These are phyloP conservation scores for Drosophila prostipennis DNA, from an alignment of 2,888 invertebrate genomes.

Conservation along the genomic window DNA sequence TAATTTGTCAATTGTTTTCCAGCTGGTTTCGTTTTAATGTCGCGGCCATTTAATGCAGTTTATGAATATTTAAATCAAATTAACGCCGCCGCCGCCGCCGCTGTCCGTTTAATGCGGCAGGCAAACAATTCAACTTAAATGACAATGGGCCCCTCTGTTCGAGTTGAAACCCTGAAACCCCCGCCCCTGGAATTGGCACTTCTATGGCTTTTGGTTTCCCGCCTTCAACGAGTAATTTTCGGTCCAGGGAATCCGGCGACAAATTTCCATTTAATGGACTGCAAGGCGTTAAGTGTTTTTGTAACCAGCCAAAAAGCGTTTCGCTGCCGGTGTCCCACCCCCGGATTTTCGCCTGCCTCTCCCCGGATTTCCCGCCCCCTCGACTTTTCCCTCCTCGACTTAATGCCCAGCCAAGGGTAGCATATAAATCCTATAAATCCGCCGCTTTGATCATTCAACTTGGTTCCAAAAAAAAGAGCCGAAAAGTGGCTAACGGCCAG, in stretches of 20 bases:
- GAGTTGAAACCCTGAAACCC: neutral
- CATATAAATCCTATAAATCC: conserved; percentile 76
- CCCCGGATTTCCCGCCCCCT: neutral
- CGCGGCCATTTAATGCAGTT: conserved; percentile 76
- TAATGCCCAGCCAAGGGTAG: conserved; percentile 78
- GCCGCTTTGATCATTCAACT: conserved; percentile 75
- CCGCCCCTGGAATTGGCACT: neutral
- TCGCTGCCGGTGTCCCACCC: conserved; percentile 2
- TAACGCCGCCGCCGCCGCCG: conserved; percentile 59
- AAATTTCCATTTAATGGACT: conserved; percentile 78
- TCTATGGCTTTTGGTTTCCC: conserved; percentile 1
- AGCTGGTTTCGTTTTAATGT: conserved; percentile 54
- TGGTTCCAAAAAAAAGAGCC: conserved; percentile 55
- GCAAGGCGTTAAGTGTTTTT: conserved; percentile 78
- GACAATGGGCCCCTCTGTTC: neutral
- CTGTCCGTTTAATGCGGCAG: conserved; percentile 62
- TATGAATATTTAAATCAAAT: conserved; percentile 80
- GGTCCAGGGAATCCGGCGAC: conserved; percentile 55
- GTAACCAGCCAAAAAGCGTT: conserved; percentile 65
- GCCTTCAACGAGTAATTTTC: conserved; percentile 6
- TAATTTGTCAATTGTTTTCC: conserved; percentile 27
- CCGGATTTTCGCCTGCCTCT: neutral
- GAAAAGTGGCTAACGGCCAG: conserved; percentile 63
- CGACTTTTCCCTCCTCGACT: conserved; percentile 1
- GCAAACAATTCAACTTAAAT: conserved; percentile 48